Evolutionary conservation across 2,797 vertebrate genomes (phyloP).

Genomic region (Nyctalus aviator): DNA sequence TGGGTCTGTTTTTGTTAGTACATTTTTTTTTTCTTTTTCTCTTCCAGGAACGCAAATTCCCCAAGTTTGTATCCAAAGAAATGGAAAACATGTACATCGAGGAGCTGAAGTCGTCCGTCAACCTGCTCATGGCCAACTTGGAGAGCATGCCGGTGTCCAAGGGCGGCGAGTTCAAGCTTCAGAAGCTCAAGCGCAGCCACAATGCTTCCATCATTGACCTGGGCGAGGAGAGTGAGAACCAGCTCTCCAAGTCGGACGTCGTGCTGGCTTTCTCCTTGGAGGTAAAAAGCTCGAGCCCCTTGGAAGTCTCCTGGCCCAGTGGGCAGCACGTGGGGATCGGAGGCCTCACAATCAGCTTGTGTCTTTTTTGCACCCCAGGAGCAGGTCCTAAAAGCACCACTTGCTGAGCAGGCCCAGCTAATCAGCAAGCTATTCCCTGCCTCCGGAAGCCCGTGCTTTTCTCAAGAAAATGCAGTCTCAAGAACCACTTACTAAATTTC

Average conservation of each 20-base stretch:
- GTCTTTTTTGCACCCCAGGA: not conserved
- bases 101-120: constrained; percentile 97
- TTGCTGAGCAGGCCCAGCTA: constrained; percentile 47
- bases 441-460: not conserved
- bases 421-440: constrained; percentile 54
- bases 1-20: too few relatives aligned
- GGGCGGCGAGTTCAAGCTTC: constrained; percentile 98
- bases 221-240: constrained; percentile 99
- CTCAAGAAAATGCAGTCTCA: constrained; percentile 43
- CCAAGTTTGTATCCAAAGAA: constrained; percentile 96
- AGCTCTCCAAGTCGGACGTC: constrained; percentile 98
- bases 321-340: not conserved
- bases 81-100: constrained; percentile 99
- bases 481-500: constrained; percentile 53
- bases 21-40: constrained; percentile 70
- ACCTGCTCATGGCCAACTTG: constrained; percentile 98
- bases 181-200: constrained; percentile 98
- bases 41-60: constrained; percentile 95
- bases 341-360: constrained; percentile 25
- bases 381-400: constrained; percentile 52
- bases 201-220: constrained; percentile 99
- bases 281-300: constrained; percentile 87
- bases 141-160: constrained; percentile 99
- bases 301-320: not conserved
- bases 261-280: constrained; percentile 97